Conservation (phyloP, 2,888 invertebrate species). For the Ochlodes sylvanus region DNA sequence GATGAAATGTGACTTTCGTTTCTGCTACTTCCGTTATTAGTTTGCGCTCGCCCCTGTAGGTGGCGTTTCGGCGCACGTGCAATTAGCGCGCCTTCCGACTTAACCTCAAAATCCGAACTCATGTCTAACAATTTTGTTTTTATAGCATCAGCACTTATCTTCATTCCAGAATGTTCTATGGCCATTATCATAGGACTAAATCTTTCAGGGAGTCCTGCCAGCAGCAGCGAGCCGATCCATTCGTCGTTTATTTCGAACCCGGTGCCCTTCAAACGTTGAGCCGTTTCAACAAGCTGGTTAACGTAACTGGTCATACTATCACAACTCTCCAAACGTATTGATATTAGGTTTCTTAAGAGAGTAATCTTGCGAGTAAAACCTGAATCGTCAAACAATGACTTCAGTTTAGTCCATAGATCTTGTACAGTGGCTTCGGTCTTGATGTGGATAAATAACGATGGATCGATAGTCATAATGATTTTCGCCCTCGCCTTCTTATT, state of each 20-base stretch:
- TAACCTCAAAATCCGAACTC: constrained; percentile 34
- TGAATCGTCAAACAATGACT: too few relatives aligned
- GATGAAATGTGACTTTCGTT: too few relatives aligned
- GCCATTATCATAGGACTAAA: constrained; percentile 44
- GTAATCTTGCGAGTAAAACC: constrained; percentile 35
- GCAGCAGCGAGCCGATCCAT: constrained; percentile 43
- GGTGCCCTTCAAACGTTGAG: constrained; percentile 41
- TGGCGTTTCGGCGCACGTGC: constrained; percentile 25
- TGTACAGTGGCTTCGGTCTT: constrained; percentile 34
- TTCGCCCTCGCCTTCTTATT: constrained; percentile 38
- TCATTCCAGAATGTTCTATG: constrained; percentile 39
- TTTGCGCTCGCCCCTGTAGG: too few relatives aligned
- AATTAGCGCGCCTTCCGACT: constrained; percentile 25
- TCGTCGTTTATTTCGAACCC: constrained; percentile 43
- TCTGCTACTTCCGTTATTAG: too few relatives aligned
- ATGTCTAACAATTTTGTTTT: constrained; percentile 39
- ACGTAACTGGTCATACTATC: constrained; percentile 40
- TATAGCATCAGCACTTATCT: constrained; percentile 35
- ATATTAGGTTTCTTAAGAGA: constrained; percentile 37
- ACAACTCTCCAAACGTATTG: constrained; percentile 39
- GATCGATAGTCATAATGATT: constrained; percentile 39
- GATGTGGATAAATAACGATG: constrained; percentile 37
- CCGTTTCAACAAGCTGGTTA: constrained; percentile 41
- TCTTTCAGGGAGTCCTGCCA: constrained; percentile 43
- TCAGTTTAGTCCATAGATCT: constrained; percentile 33